Evolutionary conservation across 2,888 invertebrate genomes (phyloP), one percentile per base, ranked within the genome.

Genomic region (Papilio protenor): DNA sequence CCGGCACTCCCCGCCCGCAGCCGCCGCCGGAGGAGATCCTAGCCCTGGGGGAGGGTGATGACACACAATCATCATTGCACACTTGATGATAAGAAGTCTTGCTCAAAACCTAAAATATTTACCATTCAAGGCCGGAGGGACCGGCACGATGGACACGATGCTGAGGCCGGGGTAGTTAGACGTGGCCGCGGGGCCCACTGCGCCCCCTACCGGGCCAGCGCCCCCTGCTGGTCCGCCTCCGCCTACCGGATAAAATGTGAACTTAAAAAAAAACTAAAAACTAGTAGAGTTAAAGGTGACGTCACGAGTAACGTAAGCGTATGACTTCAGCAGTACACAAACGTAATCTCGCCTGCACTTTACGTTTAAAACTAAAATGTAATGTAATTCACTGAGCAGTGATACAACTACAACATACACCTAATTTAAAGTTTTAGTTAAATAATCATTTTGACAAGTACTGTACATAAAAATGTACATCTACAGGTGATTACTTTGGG

Each of bases 1-100:
- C 84, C 96, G 95, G 84, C 98, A 98, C 88, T 97, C 96, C 14
- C 45, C 75, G 18, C 95, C 87, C n/a, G 92, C 77, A 0, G 81
- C 57, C 1, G 84, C 52, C 27, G 61, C 71, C 49, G 55, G 23
- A 11, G 23, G 4, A 0, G 59, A 8, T 14, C 23, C 59, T 11
- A 59, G 4, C 18, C 59, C 59, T 59, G 59, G 21, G n/a, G 57
- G 57, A 1, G 12, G 40, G 6, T 14, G 47, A 27, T 2, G 52
- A n/a, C 2, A 23, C 59, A 59, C 14, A 59, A 4, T 14, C 57
- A 21, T 21, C 59, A 23, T 23, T n/a, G 23, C 11, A 21, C 21
- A 57, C 55, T 57, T 11, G 21, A 57, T 57, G 18, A 23, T 18
- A n/a, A 64, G 2, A 0, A 18, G 10, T 27, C 18, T 18, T 18